Evolutionary conservation across 2,797 vertebrate genomes (phyloP).

Genomic region (Acanthurus tractus): DNA sequence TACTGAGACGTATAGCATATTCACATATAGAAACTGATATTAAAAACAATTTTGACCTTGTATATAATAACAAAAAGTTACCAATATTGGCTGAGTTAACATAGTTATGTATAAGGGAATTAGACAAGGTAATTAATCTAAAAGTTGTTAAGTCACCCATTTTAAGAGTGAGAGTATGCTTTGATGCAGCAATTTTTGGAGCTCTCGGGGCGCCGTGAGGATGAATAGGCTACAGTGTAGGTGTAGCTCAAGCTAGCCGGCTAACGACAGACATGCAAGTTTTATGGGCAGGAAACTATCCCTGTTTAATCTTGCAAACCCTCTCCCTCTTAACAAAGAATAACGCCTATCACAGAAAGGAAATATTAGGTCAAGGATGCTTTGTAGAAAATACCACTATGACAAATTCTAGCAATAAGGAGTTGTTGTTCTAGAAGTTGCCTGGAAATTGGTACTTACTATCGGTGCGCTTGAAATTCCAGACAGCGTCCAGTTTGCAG

Average conservation of each 20-base stretch:
- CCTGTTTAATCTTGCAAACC: constrained; percentile 28
- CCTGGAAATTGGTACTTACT: constrained; percentile 76
- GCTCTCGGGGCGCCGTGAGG: not conserved
- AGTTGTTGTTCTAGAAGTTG: constrained; percentile 42
- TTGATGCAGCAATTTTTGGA: no score
- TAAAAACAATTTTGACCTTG: not conserved
- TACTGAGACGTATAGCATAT: not conserved
- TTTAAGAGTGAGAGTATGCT: no score
- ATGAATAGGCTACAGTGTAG: constrained; percentile 55
- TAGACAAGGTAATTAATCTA: no score
- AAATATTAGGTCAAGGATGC: not conserved
- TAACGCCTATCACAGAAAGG: not conserved
- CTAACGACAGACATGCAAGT: constrained; percentile 68
- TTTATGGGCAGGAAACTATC: constrained; percentile 68
- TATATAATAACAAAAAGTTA: not conserved
- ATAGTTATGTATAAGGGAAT: no score
- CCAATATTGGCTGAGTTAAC: not conserved
- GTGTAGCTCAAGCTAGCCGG: constrained; percentile 68
- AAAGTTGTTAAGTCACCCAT: no score
- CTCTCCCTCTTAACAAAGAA: constrained; percentile 4
- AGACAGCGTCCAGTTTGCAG: constrained; percentile 74
- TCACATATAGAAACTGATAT: not conserved
- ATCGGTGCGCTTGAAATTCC: constrained; percentile 75
- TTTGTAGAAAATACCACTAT: not conserved
- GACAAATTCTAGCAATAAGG: constrained; percentile 6